Percentiles rank a stretch among this genome's conserved stretches.
These are phyloP conservation scores for Lipophrys pholis DNA, from an alignment of 2,113 vertebrate genomes.

Conservation along the genomic window DNA sequence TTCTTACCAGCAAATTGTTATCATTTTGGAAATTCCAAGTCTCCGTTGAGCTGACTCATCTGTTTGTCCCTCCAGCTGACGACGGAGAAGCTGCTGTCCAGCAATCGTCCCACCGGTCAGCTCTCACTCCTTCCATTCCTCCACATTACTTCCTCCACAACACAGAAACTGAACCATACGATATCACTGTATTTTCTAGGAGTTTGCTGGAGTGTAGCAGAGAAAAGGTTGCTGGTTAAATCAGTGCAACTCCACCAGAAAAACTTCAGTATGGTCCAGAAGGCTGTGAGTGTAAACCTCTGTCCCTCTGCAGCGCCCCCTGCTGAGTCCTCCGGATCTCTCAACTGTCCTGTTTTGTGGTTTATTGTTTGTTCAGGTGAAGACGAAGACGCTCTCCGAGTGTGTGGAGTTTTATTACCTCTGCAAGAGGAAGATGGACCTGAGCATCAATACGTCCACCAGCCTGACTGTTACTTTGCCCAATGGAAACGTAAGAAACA, in stretches of 20 bases:
- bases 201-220: slow-evolving; percentile 83
- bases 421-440: slow-evolving; percentile 90
- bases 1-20: background rate
- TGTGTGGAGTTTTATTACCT: slow-evolving; percentile 97
- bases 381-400: slow-evolving; percentile 91
- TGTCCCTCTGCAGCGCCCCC: too few relatives aligned
- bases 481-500: slow-evolving; percentile 36
- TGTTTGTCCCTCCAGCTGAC: slow-evolving; percentile 41
- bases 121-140: background rate
- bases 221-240: slow-evolving; percentile 88
- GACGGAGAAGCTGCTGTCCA: slow-evolving; percentile 54
- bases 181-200: background rate
- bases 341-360: too few relatives aligned
- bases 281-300: slow-evolving; percentile 79
- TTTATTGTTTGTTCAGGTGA: slow-evolving; percentile 81
- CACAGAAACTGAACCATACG: too few relatives aligned
- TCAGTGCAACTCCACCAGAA: slow-evolving; percentile 88
- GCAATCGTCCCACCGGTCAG: slow-evolving; percentile 7
- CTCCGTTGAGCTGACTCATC: too few relatives aligned
- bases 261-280: slow-evolving; percentile 91
- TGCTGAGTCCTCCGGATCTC: too few relatives aligned
- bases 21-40: too few relatives aligned
- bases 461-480: slow-evolving; percentile 50
- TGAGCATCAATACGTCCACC: slow-evolving; percentile 69
- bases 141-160: too few relatives aligned